These are phyloP conservation scores for Gila robusta DNA, from an alignment of 2,797 vertebrate genomes.

Conservation along the genomic window DNA sequence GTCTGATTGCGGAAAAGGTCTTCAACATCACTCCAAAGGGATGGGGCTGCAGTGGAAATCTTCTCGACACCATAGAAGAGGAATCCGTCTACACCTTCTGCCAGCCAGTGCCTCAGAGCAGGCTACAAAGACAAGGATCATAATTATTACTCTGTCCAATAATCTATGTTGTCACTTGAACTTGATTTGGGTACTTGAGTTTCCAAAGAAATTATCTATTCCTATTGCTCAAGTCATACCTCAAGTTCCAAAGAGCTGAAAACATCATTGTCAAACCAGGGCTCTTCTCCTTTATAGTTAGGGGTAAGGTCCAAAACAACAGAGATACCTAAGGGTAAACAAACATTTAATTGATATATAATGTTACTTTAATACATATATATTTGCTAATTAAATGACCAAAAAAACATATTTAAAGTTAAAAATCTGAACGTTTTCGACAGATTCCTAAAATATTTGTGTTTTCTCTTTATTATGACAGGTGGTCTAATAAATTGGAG, in stretches of 20 bases:
- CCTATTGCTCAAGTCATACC: slow-evolving; percentile 61
- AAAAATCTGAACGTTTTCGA: too few species aligned
- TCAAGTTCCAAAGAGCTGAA: slow-evolving; percentile 71
- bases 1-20: slow-evolving; percentile 74
- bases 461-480: too few species aligned
- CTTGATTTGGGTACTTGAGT: slow-evolving; percentile 4
- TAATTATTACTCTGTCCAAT: not conserved
- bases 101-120: slow-evolving; percentile 84
- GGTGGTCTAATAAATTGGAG: too few species aligned
- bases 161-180: not conserved
- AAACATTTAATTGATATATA: not conserved
- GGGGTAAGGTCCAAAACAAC: slow-evolving; percentile 89
- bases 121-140: slow-evolving; percentile 67
- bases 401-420: not conserved
- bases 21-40: slow-evolving; percentile 70
- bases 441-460: too few species aligned
- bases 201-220: not conserved
- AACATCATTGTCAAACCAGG: slow-evolving; percentile 79
- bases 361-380: too few species aligned
- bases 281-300: slow-evolving; percentile 79
- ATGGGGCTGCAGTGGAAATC: slow-evolving; percentile 62
- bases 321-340: slow-evolving; percentile 75
- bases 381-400: not conserved
- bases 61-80: slow-evolving; percentile 78
- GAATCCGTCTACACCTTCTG: slow-evolving; percentile 82